Conservation (phyloP, 2,113 vertebrate genomes). For the Ariopsis seemanni region DNA sequence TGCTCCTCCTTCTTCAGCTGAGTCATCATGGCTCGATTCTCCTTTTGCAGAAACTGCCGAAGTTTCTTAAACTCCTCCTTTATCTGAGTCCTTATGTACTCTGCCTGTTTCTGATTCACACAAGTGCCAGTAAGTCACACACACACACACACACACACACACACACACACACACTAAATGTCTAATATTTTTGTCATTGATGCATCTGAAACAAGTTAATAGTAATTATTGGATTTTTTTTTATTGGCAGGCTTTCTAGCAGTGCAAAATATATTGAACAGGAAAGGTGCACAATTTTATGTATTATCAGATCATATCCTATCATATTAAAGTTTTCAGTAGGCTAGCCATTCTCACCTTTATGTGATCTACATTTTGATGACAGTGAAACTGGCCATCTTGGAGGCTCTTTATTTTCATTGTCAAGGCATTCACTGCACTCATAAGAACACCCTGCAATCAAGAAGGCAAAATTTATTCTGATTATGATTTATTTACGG, state of each 20-base stretch:
- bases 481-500: background rate
- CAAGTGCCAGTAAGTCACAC: background rate
- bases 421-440: background rate
- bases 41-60: constrained; percentile 23
- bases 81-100: constrained; percentile 6
- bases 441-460: background rate
- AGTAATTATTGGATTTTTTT: background rate
- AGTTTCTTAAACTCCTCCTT: constrained; percentile 27
- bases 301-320: background rate
- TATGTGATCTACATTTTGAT: background rate
- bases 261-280: background rate
- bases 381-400: background rate
- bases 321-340: background rate
- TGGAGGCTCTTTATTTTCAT: background rate
- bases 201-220: background rate
- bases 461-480: background rate
- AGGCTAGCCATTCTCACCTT: constrained; percentile 2
- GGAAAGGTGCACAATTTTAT: background rate
- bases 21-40: constrained; percentile 16
- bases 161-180: background rate
- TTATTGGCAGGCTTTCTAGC: background rate
- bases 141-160: background rate
- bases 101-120: constrained; percentile 18
- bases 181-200: background rate
- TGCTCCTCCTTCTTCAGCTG: background rate